These are phyloP conservation scores for Alectura lathami DNA, from an alignment of 2,113 vertebrate species.

Conservation along the genomic window DNA sequence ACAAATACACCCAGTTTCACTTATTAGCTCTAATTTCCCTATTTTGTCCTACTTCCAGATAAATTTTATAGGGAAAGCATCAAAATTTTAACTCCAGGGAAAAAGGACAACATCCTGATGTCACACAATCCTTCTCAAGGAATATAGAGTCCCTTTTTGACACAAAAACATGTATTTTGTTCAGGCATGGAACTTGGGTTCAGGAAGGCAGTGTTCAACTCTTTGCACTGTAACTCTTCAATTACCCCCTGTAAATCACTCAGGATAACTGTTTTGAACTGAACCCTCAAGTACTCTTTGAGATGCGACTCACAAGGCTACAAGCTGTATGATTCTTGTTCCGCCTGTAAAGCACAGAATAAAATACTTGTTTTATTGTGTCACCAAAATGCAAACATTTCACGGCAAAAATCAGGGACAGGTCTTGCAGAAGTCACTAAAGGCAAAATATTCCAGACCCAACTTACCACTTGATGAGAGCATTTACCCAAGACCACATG, in stretches of 20 bases:
- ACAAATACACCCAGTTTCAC: not conserved
- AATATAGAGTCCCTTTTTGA: not conserved
- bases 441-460: not conserved
- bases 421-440: not conserved
- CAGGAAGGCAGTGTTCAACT: rapidly evolving
- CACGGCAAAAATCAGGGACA: not conserved
- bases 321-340: not conserved
- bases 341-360: not conserved
- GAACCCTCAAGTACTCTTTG: not conserved
- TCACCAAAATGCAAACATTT: not conserved
- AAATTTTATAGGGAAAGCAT: not conserved
- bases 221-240: not conserved
- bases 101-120: not conserved
- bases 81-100: not conserved
- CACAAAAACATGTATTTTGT: not conserved
- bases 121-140: not conserved
- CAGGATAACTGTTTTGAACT: not conserved
- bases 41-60: not conserved
- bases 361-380: not conserved
- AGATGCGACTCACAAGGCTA: not conserved
- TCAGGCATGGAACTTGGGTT: not conserved
- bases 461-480: not conserved
- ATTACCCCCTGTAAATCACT: not conserved
- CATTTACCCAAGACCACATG: not conserved
- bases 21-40: not conserved